Conservation (phyloP, 2,113 vertebrate genomes). For the Neofelis nebulosa region DNA sequence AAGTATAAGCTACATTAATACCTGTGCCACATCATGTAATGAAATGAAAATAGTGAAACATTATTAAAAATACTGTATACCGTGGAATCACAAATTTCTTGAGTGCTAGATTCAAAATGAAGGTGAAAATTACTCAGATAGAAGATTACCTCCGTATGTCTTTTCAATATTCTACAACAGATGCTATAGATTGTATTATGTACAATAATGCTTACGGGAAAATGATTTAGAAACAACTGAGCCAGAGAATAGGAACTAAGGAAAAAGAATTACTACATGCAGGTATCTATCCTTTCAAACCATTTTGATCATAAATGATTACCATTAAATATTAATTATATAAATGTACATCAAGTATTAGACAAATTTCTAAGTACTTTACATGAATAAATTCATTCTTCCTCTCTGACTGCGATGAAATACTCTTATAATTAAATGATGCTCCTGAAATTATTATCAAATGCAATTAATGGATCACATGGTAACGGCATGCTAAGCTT, state of each 20-base stretch:
- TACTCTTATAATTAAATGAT: not conserved
- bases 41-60: conserved; percentile 11
- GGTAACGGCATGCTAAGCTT: not conserved
- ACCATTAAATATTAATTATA: not conserved
- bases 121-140: not conserved
- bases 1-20: not conserved
- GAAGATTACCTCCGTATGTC: not conserved
- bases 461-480: not conserved
- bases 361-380: not conserved
- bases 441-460: not conserved
- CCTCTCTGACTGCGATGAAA: not conserved
- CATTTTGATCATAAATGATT: not conserved
- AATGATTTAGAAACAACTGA: not conserved
- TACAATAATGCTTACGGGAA: not conserved
- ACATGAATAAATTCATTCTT: not conserved
- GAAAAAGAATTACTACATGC: not conserved
- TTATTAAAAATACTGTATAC: not conserved
- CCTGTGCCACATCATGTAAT: not conserved
- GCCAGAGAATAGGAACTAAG: not conserved
- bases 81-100: not conserved
- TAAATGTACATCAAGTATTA: not conserved
- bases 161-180: not conserved
- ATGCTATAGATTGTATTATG: not conserved
- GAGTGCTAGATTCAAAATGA: conserved; percentile 12
- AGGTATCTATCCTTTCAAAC: not conserved